Base-by-base conservation (phyloP, 2,888 invertebrate genomes). In the Cordilura impudica region DNA sequence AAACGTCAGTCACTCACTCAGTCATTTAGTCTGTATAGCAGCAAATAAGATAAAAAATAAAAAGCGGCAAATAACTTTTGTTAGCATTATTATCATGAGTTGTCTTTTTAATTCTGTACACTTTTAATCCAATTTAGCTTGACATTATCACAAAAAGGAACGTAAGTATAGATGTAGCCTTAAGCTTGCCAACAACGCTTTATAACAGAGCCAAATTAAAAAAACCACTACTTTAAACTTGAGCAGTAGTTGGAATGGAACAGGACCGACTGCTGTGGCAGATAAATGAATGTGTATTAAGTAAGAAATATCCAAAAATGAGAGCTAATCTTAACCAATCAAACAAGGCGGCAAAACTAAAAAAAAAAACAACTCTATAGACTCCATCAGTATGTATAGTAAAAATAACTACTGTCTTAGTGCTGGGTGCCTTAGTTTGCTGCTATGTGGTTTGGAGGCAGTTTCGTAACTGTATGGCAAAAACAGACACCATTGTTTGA, bases 61-160 rank as follows among this genome's bases (percentile, higher is more conserved):
- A 54, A 67, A 45, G 79, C 79, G 79, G 79, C 79, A 79, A 71
- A 75, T 79, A 72, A 56, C 79, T 74, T 75, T 71, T 61, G 49
- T 45, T 45, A 61, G 18, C 10, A 49, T 47, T 53, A 61, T 66
- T 69, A 74, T 70, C 75, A 75, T 67, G 75, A 51, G 75, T 72
- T 73, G 66, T 75, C 70, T 71, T 63, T 61, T 67, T 71, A 71
- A 56, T 79, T 75, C 66, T 53, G 51, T 67, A 66, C 56, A 71
- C 23, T 71, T 75, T 75, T 75, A 75, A 79, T 75, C 67, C 71
- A 63, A 63, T 61, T 71, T 67, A 43, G 51, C 21, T 67, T 75
- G 79, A 79, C 75, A 79, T 45, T 67, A 61, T 61, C 61, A 12
- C 35, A 39, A 26, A 43, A 29, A 0, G 12, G 10, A 67, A 60